Evolutionary conservation across 2,888 invertebrate species (phyloP), one percentile per base, ranked within the genome.

Genomic region (Dolichopus griseipennis): DNA sequence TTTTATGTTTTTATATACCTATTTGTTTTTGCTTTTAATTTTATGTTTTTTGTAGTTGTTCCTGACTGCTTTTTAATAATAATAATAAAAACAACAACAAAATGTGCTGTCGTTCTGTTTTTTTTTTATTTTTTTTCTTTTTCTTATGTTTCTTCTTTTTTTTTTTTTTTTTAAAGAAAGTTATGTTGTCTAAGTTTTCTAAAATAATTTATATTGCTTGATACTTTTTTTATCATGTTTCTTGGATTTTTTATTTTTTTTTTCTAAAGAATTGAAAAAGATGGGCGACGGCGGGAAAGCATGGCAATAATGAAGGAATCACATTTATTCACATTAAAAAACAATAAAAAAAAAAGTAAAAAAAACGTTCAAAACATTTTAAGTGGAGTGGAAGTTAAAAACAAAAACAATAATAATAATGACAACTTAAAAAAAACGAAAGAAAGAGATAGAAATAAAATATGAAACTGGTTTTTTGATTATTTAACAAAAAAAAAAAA

Each of bases 131-230:
- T 43, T 3, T 9, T 43, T 43, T 9, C 12, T 15, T 43, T 43
- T 43, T 43, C 43, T 43, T 6, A 10, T 43, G 7, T 43, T 6
- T 52, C 4, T 52, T 52, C 1, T 52, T 18, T 52, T 52, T 15
- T 52, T 52, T 52, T 15, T 52, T 52, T 18, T 18, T 52, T 52
- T 18, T 52, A 18, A 52, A 52, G 52, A 52, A 52, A 52, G 52
- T 52, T 52, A 52, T 52, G 52, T 52, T 52, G 52, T 52, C 52
- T 52, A 52, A 52, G 52, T 52, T 52, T 52, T 52, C 15, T 18
- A 6, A 2, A 12, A 52, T 18, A 52, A 52, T 52, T 52, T 52
- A 52, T 52, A 6, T n/a, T 52, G 27, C 27, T 27, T 27, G 2
- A 27, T 27, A 5, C 27, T 27, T 4, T n/a, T n/a, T n/a, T 27